A percentile compares a stretch with the other conserved stretches of the same genome.
These are phyloP conservation scores for Aporophyla nigra DNA, from an alignment of 2,888 invertebrate genomes.

Conservation along the genomic window DNA sequence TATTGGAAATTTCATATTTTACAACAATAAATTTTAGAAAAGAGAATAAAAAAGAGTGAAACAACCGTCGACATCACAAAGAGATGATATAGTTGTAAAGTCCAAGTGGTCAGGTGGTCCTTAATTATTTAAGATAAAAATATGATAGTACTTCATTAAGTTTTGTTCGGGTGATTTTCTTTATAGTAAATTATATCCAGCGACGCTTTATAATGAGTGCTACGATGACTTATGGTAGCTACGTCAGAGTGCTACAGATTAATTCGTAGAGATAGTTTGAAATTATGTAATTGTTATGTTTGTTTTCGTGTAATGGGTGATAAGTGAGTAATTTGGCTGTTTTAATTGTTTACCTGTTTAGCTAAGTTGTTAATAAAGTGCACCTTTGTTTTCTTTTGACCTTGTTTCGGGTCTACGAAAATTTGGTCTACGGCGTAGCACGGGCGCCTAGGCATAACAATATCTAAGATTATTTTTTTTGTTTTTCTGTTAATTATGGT, in stretches of 20 bases:
- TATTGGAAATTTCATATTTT: slow-evolving; percentile 81
- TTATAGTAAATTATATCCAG: slow-evolving; percentile 80
- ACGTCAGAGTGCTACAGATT: slow-evolving; percentile 37
- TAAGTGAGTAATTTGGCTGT: slow-evolving; percentile 14
- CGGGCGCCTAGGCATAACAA: background rate
- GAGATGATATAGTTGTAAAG: slow-evolving; percentile 83
- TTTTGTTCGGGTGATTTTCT: slow-evolving; percentile 75
- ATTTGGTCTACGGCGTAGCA: slow-evolving; percentile 54
- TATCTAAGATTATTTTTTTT: background rate
- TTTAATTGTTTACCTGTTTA: slow-evolving; percentile 15
- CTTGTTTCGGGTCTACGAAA: slow-evolving; percentile 36
- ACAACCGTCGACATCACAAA: slow-evolving; percentile 83
- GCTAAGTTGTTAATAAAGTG: slow-evolving; percentile 20
- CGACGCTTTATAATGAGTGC: slow-evolving; percentile 74
- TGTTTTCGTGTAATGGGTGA: slow-evolving; percentile 20
- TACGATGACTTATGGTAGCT: slow-evolving; percentile 73
- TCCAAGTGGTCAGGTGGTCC: slow-evolving; percentile 82
- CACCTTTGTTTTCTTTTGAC: slow-evolving; percentile 31
- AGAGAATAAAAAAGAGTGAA: slow-evolving; percentile 75
- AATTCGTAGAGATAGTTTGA: slow-evolving; percentile 41
- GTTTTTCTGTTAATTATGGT: no score
- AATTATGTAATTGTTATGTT: slow-evolving; percentile 27
- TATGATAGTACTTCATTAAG: slow-evolving; percentile 87
- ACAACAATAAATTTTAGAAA: slow-evolving; percentile 86
- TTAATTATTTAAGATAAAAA: slow-evolving; percentile 87